Conservation (phyloP, 2,888 invertebrate genomes). For the Arctia plantaginis region DNA sequence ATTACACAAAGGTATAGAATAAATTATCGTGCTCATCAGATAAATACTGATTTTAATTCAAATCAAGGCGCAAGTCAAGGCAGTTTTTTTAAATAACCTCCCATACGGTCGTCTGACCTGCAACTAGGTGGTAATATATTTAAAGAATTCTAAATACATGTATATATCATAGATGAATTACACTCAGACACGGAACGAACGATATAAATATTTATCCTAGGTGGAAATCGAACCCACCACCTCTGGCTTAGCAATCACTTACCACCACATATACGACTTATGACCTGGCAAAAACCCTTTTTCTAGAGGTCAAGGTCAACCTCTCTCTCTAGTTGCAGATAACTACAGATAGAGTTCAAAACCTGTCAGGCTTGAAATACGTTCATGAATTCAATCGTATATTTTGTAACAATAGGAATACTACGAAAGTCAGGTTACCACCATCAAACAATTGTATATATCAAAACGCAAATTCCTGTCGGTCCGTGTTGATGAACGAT, state of each 20-base stretch:
- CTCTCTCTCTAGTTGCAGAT: not conserved
- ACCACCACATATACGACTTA: too few relatives aligned
- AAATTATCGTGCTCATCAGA: not conserved
- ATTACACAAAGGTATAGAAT: too few relatives aligned
- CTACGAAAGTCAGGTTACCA: not conserved
- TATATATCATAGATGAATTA: too few relatives aligned
- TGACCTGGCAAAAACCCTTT: not conserved
- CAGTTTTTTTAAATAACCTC: not conserved
- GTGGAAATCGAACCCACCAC: too few relatives aligned
- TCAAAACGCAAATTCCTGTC: not conserved
- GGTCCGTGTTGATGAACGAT: not conserved
- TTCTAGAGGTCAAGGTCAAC: not conserved
- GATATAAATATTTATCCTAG: too few relatives aligned
- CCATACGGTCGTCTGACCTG: too few relatives aligned
- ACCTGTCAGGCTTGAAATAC: not conserved
- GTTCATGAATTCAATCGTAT: not conserved
- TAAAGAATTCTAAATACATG: too few relatives aligned
- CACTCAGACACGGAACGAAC: too few relatives aligned
- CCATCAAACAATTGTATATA: not conserved
- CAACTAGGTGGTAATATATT: too few relatives aligned
- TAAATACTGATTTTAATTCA: not conserved
- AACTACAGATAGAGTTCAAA: not conserved
- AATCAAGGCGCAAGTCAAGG: not conserved
- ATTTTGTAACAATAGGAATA: not conserved
- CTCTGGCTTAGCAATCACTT: too few relatives aligned